Evolutionary conservation across 2,888 invertebrate species (phyloP).

Genomic region (Cosmorhoe ocellata): DNA sequence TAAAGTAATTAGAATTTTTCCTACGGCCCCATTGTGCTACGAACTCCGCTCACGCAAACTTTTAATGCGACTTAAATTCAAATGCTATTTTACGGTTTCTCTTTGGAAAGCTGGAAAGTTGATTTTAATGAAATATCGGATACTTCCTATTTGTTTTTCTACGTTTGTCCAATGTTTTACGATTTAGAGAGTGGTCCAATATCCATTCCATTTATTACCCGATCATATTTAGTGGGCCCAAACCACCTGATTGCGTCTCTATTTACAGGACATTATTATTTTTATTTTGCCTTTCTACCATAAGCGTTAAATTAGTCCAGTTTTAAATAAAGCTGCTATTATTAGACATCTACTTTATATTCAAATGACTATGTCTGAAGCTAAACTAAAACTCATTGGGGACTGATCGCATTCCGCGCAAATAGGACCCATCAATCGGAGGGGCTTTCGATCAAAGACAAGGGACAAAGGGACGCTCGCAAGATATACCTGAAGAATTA

Average conservation of each 20-base stretch:
- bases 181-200: no score
- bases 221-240: no score
- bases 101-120: slow-evolving; percentile 65
- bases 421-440: slow-evolving; percentile 75
- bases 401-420: slow-evolving; percentile 57
- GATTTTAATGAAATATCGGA: slow-evolving; percentile 64
- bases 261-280: no score
- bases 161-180: slow-evolving; percentile 16
- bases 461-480: slow-evolving; percentile 66
- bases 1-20: slow-evolving; percentile 80
- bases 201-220: no score
- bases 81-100: slow-evolving; percentile 74
- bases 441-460: slow-evolving; percentile 73
- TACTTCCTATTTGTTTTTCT: slow-evolving; percentile 38
- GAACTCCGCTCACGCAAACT: slow-evolving; percentile 75
- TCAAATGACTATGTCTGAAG: slow-evolving; percentile 27
- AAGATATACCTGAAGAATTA: slow-evolving; percentile 67
- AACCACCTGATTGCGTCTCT: no score
- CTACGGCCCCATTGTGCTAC: slow-evolving; percentile 73
- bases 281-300: no score
- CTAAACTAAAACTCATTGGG: slow-evolving; percentile 60
- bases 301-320: no score
- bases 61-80: slow-evolving; percentile 79
- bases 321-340: slow-evolving; percentile 19
- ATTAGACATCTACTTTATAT: slow-evolving; percentile 18